A percentile compares a stretch with the other conserved stretches of the same genome.
Evolutionary conservation across 2,797 vertebrate species (phyloP).

Genomic region (Gallinago stenura): DNA sequence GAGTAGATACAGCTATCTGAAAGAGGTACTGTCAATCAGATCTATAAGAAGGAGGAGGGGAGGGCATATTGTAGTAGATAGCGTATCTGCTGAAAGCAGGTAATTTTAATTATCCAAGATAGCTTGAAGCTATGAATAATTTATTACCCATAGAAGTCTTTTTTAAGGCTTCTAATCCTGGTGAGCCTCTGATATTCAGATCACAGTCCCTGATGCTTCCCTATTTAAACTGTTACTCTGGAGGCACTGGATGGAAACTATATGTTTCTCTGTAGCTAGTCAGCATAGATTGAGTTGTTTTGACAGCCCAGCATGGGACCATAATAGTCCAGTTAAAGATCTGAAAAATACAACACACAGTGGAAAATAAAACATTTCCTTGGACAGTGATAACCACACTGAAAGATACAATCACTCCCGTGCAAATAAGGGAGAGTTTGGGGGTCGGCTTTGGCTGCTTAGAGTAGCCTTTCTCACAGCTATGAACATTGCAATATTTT

Average conservation of each 20-base stretch:
- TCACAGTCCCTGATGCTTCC: slow-evolving; percentile 46
- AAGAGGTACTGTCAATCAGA: slow-evolving; percentile 70
- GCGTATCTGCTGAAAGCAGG: slow-evolving; percentile 77
- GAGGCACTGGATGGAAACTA: slow-evolving; percentile 42
- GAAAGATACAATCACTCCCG: background rate
- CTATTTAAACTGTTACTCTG: slow-evolving; percentile 60
- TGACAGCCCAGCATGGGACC: slow-evolving; percentile 56
- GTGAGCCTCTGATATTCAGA: slow-evolving; percentile 71
- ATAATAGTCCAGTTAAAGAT: slow-evolving; percentile 59
- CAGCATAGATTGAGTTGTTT: slow-evolving; percentile 67
- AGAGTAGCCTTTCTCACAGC: background rate
- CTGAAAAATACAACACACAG: slow-evolving; percentile 35
- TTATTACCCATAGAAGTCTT: slow-evolving; percentile 70
- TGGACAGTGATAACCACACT: slow-evolving; percentile 18
- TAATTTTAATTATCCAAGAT: slow-evolving; percentile 81
- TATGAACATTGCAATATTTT: background rate
- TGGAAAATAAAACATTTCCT: slow-evolving; percentile 52
- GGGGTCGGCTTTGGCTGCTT: background rate
- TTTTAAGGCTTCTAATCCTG: slow-evolving; percentile 51
- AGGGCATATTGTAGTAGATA: slow-evolving; percentile 63
- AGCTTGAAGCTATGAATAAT: slow-evolving; percentile 79
- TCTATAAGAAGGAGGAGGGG: slow-evolving; percentile 10
- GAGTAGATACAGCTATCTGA: slow-evolving; percentile 55
- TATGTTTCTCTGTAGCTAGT: slow-evolving; percentile 40
- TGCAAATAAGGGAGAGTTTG: background rate